Conservation (phyloP, 2,113 vertebrate genomes). For the Tachysurus vachellii region DNA sequence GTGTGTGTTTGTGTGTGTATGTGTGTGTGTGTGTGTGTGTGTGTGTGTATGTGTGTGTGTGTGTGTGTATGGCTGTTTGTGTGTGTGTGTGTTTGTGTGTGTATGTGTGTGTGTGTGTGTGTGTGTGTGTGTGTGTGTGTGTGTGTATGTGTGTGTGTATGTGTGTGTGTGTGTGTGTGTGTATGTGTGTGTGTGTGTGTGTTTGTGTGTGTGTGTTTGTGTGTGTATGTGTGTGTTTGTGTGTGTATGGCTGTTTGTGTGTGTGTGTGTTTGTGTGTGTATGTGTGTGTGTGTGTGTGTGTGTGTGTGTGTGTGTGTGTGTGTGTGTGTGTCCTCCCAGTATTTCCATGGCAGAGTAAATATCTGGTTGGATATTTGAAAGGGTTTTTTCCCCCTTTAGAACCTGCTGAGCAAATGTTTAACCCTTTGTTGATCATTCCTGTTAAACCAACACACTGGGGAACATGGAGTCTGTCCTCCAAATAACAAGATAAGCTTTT, state of each 20-base stretch:
- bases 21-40: too few relatives aligned
- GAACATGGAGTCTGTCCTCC: not conserved
- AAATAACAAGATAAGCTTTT: not conserved
- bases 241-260: too few relatives aligned
- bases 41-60: too few relatives aligned
- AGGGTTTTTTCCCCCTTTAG: constrained; percentile 5
- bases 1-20: too few relatives aligned
- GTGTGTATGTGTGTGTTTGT: too few relatives aligned
- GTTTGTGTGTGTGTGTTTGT: too few relatives aligned
- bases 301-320: not conserved
- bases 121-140: too few relatives aligned
- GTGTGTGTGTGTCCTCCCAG: not conserved
- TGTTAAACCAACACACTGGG: not conserved
- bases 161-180: too few relatives aligned
- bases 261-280: not conserved
- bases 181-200: too few relatives aligned
- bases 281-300: constrained; percentile 10
- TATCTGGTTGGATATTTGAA: constrained; percentile 29
- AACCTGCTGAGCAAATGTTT: constrained; percentile 26
- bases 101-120: not conserved
- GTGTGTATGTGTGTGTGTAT: not conserved
- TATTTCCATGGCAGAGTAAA: constrained; percentile 37
- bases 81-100: too few relatives aligned
- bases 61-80: too few relatives aligned
- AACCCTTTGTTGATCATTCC: constrained; percentile 2